Percentiles rank a stretch among this genome's conserved stretches.
Conservation (phyloP, 2,888 invertebrate genomes). For the Clepsis dumicolana region DNA sequence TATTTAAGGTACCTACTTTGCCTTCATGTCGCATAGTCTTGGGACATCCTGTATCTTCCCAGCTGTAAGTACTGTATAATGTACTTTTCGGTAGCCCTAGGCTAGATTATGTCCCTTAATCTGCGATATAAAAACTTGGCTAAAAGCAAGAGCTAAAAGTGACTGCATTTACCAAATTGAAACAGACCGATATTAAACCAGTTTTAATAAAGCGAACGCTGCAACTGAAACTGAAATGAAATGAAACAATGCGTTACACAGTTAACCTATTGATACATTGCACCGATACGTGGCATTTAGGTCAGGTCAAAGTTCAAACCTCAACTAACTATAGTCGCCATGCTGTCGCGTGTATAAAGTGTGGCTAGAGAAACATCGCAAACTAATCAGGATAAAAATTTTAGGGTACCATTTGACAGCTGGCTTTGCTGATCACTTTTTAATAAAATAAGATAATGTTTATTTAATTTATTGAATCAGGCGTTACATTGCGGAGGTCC, state of each 20-base stretch:
- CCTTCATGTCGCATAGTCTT: too few relatives aligned
- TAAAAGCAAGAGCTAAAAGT: too few relatives aligned
- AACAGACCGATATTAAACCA: neutral
- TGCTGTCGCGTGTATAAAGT: slow-evolving; percentile 4
- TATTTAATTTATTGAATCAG: too few relatives aligned
- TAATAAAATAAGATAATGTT: neutral
- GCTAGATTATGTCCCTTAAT: too few relatives aligned
- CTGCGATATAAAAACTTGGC: too few relatives aligned
- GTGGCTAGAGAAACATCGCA: slow-evolving; percentile 20
- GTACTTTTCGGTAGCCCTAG: too few relatives aligned
- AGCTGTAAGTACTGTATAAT: too few relatives aligned
- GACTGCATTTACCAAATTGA: slow-evolving; percentile 16
- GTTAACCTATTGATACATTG: slow-evolving; percentile 29
- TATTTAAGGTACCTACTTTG: too few relatives aligned
- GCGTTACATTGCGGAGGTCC: too few relatives aligned
- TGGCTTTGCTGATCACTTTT: slow-evolving; percentile 19
- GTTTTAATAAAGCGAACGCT: slow-evolving; percentile 5
- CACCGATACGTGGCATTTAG: slow-evolving; percentile 33
- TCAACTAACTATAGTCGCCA: slow-evolving; percentile 18
- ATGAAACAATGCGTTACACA: slow-evolving; percentile 39
- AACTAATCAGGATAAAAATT: slow-evolving; percentile 24
- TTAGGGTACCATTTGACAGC: slow-evolving; percentile 8
- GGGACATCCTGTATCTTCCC: too few relatives aligned
- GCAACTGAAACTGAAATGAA: slow-evolving; percentile 25
- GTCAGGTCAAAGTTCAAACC: slow-evolving; percentile 37